These are phyloP conservation scores for Drosophila lacicola DNA, from an alignment of 2,888 invertebrate species.

Conservation along the genomic window DNA sequence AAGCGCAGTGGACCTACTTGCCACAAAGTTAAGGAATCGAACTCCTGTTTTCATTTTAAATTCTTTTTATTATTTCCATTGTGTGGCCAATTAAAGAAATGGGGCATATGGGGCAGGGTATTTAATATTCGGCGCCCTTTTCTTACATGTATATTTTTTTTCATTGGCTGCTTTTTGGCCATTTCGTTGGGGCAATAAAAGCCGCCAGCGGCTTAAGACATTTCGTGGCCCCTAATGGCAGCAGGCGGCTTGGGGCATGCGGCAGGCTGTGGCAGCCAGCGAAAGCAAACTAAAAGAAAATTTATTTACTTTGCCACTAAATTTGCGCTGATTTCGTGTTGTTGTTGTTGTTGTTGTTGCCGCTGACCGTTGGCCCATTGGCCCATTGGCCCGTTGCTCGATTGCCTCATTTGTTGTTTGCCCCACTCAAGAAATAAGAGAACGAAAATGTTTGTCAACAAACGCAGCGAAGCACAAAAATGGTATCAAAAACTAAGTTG, in stretches of 20 bases:
- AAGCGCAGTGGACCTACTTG: no score
- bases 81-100: no score
- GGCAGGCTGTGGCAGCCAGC: constrained; percentile 16
- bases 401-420: constrained; percentile 67
- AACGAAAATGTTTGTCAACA: constrained; percentile 75
- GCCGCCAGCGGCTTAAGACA: constrained; percentile 71
- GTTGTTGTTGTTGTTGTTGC: constrained; percentile 32
- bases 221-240: constrained; percentile 57
- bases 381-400: constrained; percentile 29
- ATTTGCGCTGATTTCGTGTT: constrained; percentile 71
- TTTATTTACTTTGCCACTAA: constrained; percentile 80
- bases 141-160: not conserved
- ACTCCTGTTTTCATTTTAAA: no score
- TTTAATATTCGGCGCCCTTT: not conserved
- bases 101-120: not conserved
- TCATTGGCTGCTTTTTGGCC: constrained; percentile 20
- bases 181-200: constrained; percentile 59
- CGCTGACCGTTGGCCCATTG: constrained; percentile 19
- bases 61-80: no score
- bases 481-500: constrained; percentile 45
- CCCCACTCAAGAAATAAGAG: constrained; percentile 49
- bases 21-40: no score
- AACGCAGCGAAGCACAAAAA: constrained; percentile 75
- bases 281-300: constrained; percentile 70
- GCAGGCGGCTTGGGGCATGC: constrained; percentile 1